Base-by-base conservation (phyloP, 2,113 vertebrate genomes). In the Thalassarche chlororhynchos region DNA sequence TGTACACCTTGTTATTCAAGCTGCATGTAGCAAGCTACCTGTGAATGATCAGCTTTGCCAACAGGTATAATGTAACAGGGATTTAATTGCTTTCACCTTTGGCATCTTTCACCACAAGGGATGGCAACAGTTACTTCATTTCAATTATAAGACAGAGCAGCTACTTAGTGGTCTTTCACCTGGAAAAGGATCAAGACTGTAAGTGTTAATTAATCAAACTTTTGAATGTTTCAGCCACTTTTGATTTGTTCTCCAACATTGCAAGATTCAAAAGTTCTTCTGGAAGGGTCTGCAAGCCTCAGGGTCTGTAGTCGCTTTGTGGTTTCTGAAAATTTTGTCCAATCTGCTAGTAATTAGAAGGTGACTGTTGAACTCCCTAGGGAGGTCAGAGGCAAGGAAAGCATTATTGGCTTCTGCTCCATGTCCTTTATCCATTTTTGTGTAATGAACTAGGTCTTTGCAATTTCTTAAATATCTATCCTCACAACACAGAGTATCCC, bases 151-250 rank as follows among this genome's bases (percentile, higher is more conserved):
- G 42, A 71, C 47, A 76, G 19, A 60, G 29, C 14, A 65, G 12
- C 21, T 94, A 86, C 52, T 95, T 90, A 84, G 61, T 62, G n/a
- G 91, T 93, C 93, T 87, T 93, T 91, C 68, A 86, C 61, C 61
- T 88, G 71, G 61, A 91, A 95, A 93, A 70, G 20, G 16, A 90
- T 84, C 68, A 75, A 90, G 83, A 68, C 49, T 65, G 9, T 54
- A 64, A 87, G n/a, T 23, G 49, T 72, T 74, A 86, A 92, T 94
- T 85, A 91, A 80, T 89, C 47, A 93, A 72, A 84, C 40, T 86
- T 86, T 47, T 65, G 21, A 79, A 70, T 34, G 20, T 71, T 83
- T 91, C 2, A 1, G 12, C 40, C 46, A 34, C 71, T 87, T 86
- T 58, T 58, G 17, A 38, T 51, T 83, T n/a, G 24, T 55, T 76